Evolutionary conservation across 2,797 vertebrate genomes (phyloP), one percentile per base, ranked within the genome.

Genomic region (Cyprinodon diabolis): DNA sequence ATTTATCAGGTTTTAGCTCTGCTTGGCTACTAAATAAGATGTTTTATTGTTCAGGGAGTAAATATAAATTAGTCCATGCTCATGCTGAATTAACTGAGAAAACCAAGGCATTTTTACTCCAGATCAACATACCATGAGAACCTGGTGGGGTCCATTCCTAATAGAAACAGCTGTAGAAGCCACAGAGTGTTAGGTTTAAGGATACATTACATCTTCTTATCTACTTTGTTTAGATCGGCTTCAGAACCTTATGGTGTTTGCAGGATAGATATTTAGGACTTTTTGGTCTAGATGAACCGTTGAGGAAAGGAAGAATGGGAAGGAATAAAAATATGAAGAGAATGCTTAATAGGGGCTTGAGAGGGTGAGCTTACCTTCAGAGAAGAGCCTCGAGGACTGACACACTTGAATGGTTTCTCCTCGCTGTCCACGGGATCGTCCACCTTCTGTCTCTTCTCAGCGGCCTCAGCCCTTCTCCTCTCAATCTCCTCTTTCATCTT

Each of bases 401-500:
- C 94, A 77, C 97, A 98, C 81, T 98, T 98, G 87, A 99, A 99
- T 0, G 96, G 96, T 65, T 97, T 97, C 82, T 93, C 97, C 56
- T 96, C 95, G 12, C 94, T 92, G 2, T 95, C 95, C 51, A 92
- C n/a, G 0, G 51, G 85, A 11, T 98, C 97, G n/a, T 97, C 97
- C 82, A 96, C 95, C 87, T 97, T 98, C 74, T 99, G 97, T 68
- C 98, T 96, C 92, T 97, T 98, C 91, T 99, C 98, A 6, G 98
- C 98, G 25, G 98, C 98, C 91, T 98, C 97, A 0, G 98, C 98
- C 86, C 98, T 95, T 93, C 98, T 96, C 92, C 93, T 95, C 86
- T 99, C 98, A 0, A 98, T 99, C 89, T 99, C 98, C 90, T 99
- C 97, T 84, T 98, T 99, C 96, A 98, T 96, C 87, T 96, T 97